Base-by-base conservation (phyloP, 2,797 vertebrate genomes). In the Chromis chromis region DNA sequence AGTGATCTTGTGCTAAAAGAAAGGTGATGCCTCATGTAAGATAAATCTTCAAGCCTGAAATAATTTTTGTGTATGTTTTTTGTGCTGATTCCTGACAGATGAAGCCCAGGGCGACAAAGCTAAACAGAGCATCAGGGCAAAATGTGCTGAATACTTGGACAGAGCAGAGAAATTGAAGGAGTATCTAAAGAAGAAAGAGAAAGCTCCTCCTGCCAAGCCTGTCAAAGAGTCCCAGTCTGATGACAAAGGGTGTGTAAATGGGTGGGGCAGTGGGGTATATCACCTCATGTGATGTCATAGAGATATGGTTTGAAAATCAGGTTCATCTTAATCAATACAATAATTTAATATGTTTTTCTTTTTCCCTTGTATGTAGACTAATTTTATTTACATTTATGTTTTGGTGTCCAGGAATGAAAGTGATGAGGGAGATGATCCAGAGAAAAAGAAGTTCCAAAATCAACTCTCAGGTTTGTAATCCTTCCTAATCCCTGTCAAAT, bases 381-480 rank as follows among this genome's bases (percentile, higher is more conserved):
- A 14, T 10, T 55, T 11, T 22, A 0, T 25, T 28, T 57, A 16
- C 16, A 22, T 25, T 22, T 74, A 11, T 67, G 4, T 69, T 57
- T 70, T n/a, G 79, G 31, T 83, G 31, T 77, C 3, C 82, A 99
- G 98, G 90, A 99, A 97, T 94, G 98, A 99, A 69, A 99, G 97
- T 57, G 98, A 99, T 93, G 97, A 97, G 14, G 97, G 97, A 78
- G 97, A 95, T 60, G 93, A 99, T 84, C 96, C 97, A 67, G 98
- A 99, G 89, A 99, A 98, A 93, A 99, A 98, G 95, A 99, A 99
- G 83, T 95, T 99, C 68, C 98, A 99, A 91, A 98, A 96, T 91
- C 98, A 99, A 71, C 96, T 99, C 82, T 95, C 98, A 96, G 96
- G 98, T 98, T 95, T 88, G 88, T 83, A 58, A 25, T 65, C 2